phyloP scores from a whole-genome alignment of 2,113 vertebrate genomes.

The Prietella phreatophila region DNA sequence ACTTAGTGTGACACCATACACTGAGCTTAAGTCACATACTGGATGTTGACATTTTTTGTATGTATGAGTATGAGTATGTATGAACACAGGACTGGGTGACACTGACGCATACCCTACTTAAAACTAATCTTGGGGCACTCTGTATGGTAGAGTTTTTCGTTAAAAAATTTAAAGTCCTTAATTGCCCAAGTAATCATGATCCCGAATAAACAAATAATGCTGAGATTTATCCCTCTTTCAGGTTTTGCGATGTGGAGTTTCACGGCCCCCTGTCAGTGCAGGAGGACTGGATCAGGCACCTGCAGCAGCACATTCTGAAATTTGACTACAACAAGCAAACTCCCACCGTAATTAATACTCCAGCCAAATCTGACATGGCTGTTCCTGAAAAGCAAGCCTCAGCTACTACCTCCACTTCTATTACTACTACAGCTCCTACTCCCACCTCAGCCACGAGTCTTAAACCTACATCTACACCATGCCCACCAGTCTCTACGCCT shows the following conservation, averaged over 20 bases:
- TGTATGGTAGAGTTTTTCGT: background rate
- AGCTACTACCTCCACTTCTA: conserved; percentile 50
- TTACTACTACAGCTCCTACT: conserved; percentile 28
- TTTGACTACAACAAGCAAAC: conserved; percentile 88
- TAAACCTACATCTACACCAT: conserved; percentile 2
- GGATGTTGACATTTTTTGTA: background rate
- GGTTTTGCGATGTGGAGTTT: conserved; percentile 96
- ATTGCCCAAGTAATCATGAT: background rate
- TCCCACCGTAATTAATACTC: conserved; percentile 58
- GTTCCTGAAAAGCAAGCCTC: conserved; percentile 62
- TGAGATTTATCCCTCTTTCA: conserved; percentile 54
- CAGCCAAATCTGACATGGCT: conserved; percentile 31
- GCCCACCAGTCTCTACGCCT: conserved; percentile 20
- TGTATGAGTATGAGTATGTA: background rate
- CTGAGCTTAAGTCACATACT: background rate
- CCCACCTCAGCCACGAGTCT: conserved; percentile 19
- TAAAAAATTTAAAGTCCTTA: background rate
- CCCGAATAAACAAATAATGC: background rate
- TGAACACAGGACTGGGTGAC: background rate
- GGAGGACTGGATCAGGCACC: conserved; percentile 93
- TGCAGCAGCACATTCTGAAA: conserved; percentile 93
- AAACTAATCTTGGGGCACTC: background rate
- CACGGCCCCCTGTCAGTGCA: conserved; percentile 93
- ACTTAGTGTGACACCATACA: background rate
- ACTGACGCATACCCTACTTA: background rate